These are phyloP conservation scores for Orthonychiurus folsomi DNA, from an alignment of 2,888 invertebrate species.

Conservation along the genomic window DNA sequence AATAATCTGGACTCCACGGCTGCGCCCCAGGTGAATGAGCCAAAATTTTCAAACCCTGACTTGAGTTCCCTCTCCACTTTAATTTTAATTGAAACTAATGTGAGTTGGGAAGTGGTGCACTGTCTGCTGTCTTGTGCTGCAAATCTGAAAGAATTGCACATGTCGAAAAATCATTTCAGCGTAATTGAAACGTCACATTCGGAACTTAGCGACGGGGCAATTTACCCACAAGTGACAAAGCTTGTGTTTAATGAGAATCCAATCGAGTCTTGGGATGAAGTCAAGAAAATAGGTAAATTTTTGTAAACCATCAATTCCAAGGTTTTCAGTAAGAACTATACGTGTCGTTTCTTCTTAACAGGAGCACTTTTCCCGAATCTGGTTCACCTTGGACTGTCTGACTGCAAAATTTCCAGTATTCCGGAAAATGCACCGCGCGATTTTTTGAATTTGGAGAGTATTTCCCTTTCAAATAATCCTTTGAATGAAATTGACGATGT, in stretches of 20 bases:
- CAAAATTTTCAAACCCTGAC: background rate
- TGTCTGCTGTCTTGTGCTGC: background rate
- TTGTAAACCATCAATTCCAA: background rate
- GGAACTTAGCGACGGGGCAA: no score
- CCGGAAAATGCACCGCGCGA: slow-evolving; percentile 34
- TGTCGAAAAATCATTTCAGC: slow-evolving; percentile 6
- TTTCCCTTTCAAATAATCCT: slow-evolving; percentile 33
- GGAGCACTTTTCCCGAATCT: slow-evolving; percentile 11
- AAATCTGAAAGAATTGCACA: background rate
- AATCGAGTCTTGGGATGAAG: slow-evolving; percentile 22
- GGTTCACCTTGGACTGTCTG: slow-evolving; percentile 34
- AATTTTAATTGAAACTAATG: background rate
- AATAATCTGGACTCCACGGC: background rate
- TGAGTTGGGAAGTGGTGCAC: background rate
- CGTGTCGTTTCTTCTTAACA: background rate
- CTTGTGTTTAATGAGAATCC: slow-evolving; percentile 3
- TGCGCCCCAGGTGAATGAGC: no score
- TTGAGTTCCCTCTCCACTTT: background rate
- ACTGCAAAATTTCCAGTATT: slow-evolving; percentile 31
- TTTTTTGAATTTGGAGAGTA: slow-evolving; percentile 36
- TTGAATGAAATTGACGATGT: slow-evolving; percentile 36
- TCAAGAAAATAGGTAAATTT: slow-evolving; percentile 13
- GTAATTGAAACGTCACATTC: background rate
- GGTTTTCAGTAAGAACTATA: background rate
- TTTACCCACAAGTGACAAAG: background rate